Evolutionary conservation across 2,797 vertebrate species (phyloP).

Genomic region (Zenarchopterus dispar): DNA sequence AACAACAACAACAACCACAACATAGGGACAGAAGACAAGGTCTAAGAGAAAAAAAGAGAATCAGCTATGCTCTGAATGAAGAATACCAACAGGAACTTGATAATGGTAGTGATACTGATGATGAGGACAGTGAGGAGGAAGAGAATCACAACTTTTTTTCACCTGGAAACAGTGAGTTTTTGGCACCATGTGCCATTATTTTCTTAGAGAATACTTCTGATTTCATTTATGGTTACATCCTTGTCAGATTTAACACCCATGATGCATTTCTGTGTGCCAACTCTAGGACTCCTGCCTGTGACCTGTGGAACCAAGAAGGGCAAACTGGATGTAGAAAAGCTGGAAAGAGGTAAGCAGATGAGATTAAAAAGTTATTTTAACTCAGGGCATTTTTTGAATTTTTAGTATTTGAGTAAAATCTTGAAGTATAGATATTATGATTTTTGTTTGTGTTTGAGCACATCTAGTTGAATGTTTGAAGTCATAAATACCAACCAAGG

Average conservation of each 20-base stretch:
- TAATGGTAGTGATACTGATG: not conserved
- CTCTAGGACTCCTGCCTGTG: conserved; percentile 31
- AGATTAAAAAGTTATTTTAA: not conserved
- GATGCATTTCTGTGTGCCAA: not conserved
- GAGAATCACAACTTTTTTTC: not conserved
- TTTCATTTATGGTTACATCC: too few relatives aligned
- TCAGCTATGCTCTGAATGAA: not conserved
- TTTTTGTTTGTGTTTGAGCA: too few relatives aligned
- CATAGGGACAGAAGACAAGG: not conserved
- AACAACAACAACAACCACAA: not conserved
- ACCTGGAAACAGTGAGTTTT: conserved; percentile 8
- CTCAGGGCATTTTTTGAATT: too few relatives aligned
- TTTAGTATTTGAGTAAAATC: too few relatives aligned
- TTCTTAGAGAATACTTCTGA: too few relatives aligned
- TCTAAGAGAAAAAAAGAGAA: not conserved
- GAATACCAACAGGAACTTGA: not conserved
- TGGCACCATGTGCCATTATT: too few relatives aligned
- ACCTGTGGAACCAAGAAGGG: conserved; percentile 63
- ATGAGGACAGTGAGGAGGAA: not conserved
- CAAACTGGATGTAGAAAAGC: conserved; percentile 29
- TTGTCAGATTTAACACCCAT: not conserved
- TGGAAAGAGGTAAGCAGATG: conserved; percentile 32
- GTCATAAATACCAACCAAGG: too few relatives aligned
- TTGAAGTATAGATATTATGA: too few relatives aligned
- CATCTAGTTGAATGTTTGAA: too few relatives aligned